Base-by-base conservation (phyloP, 2,888 invertebrate genomes). In the Spicauda simplicius region DNA sequence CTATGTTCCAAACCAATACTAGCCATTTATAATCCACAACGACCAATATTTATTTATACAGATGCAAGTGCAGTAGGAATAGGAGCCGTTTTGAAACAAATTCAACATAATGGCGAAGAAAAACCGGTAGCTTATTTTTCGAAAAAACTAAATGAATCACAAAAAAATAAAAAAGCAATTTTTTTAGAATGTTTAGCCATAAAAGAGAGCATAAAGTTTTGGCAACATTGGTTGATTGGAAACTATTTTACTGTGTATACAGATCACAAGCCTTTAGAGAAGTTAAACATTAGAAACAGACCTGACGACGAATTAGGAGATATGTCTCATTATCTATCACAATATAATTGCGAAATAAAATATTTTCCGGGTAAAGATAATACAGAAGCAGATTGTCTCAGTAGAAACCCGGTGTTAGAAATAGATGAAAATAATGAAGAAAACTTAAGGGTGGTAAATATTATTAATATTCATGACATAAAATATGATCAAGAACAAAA, bases 291-390 rank as follows among this genome's bases (percentile, higher is more conserved):
- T 1, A 74, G 69, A 63, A 62, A 70, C n/a, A 70, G 73, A 62
- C 70, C 73, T 0, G 72, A 72, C 54, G 71, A 73, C 52, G 70
- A 73, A 14, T 25, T 74, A 0, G 70, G 72, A n/a, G 71, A 72
- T 19, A 33, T 74, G 30, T 60, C 68, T n/a, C 75, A 76, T 64
- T 79, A 78, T 59, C 55, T 79, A 18, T 80, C 77, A 12, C 78
- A 78, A 69, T 78, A 69, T 68, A 69, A 77, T 58, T 79, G 76
- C 45, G 7, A 75, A 64, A 66, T 77, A 50, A 75, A 60, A 72
- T 77, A 76, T 68, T n/a, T 69, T 8, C 69, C 69, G 63, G 65
- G 74, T 61, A 70, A 64, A 60, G 0, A 71, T 1, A 71, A 72
- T 60, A 14, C 66, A 7, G 72, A 72, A 70, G 73, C 74, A n/a